phyloP scores from a whole-genome alignment of 2,797 vertebrate species.

The Liasis olivaceus region DNA sequence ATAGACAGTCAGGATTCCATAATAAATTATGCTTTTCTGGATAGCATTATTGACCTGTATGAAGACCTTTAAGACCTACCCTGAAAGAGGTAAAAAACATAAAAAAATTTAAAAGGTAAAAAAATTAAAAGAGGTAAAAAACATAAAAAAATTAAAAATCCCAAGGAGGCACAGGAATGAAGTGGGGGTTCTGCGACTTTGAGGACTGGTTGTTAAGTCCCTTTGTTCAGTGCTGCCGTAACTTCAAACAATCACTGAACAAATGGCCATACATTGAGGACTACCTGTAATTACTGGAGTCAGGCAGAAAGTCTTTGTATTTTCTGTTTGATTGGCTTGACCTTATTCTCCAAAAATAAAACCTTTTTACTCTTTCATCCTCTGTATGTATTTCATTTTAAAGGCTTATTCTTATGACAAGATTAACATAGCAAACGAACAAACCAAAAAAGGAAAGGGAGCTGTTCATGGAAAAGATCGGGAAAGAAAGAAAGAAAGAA shows the following conservation, averaged over 20 bases:
- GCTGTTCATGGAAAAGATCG: not conserved
- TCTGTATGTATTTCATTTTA: not conserved
- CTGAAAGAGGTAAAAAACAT: not conserved
- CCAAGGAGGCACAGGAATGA: not conserved
- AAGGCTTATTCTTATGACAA: not conserved
- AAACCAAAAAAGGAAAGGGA: not conserved
- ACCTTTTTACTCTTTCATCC: fast-evolving
- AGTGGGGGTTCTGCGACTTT: too few relatives aligned
- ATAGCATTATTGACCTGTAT: not conserved
- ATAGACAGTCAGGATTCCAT: fast-evolving
- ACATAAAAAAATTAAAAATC: not conserved
- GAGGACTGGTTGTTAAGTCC: too few relatives aligned
- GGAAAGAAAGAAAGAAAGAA: fast-evolving
- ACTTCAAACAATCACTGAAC: too few relatives aligned
- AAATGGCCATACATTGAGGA: too few relatives aligned
- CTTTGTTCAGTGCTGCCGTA: too few relatives aligned
- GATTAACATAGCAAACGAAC: not conserved
- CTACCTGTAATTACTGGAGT: not conserved
- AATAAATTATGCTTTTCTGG: not conserved
- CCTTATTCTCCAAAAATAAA: not conserved
- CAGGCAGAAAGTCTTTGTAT: not conserved
- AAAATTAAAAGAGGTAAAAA: not conserved
- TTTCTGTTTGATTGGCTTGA: not conserved
- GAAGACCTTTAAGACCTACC: not conserved
- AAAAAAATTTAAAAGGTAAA: not conserved